Conservation (phyloP, 2,113 vertebrate genomes). For the Axis porcinus region DNA sequence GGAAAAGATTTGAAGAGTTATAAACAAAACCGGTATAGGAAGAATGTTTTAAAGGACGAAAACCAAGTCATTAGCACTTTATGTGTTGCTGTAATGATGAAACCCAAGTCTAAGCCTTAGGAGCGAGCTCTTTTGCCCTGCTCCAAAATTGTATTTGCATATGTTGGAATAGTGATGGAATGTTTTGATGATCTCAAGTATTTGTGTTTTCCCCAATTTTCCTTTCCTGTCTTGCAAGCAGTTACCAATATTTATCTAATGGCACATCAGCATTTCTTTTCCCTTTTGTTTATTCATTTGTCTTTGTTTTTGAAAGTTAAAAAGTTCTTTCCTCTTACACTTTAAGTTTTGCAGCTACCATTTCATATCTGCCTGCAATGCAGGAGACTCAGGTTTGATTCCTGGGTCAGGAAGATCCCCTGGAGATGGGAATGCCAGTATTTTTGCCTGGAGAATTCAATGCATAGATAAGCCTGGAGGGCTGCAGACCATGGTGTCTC, state of each 20-base stretch:
- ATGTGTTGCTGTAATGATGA: not conserved
- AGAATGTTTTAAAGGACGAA: conserved; percentile 43
- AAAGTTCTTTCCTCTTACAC: not conserved
- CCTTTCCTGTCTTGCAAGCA: not conserved
- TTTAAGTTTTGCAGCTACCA: not conserved
- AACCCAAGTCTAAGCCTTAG: not conserved
- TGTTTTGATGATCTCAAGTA: not conserved
- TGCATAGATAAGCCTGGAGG: not conserved
- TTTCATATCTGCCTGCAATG: not conserved
- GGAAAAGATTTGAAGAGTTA: conserved; percentile 52
- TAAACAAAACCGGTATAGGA: conserved; percentile 47
- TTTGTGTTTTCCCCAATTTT: not conserved
- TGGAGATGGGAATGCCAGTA: not conserved
- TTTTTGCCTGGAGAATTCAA: not conserved
- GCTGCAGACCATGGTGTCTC: not conserved
- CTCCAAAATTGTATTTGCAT: not conserved
- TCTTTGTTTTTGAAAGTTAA: not conserved
- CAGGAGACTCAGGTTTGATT: not conserved
- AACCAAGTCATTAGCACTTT: conserved; percentile 50
- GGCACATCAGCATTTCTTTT: not conserved
- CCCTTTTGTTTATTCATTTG: not conserved
- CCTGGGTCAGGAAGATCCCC: not conserved
- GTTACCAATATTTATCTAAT: not conserved
- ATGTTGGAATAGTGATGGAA: not conserved
- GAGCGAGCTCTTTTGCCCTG: not conserved